phyloP scores from a whole-genome alignment of 2,113 vertebrate species.

The Cyphomyrus discorhynchus region DNA sequence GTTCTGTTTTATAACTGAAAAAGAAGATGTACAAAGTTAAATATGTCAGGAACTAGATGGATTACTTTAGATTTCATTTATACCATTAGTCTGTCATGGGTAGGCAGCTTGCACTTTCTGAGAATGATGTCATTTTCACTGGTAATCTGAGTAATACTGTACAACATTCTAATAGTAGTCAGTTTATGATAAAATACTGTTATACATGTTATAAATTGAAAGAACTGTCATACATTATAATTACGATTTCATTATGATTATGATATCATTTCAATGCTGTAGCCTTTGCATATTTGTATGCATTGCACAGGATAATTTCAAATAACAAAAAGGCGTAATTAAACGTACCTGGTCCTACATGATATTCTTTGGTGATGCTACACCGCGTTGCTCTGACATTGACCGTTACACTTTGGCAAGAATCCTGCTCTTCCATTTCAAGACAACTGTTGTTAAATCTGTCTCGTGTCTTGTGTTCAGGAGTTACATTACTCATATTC shows the following conservation, averaged over 20 bases:
- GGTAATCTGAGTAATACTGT: no score
- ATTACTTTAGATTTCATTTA: not conserved
- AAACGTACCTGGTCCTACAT: constrained; percentile 37
- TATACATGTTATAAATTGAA: not conserved
- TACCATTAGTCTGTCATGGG: not conserved
- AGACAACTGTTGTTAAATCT: constrained; percentile 16
- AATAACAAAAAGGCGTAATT: not conserved
- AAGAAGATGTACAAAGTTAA: not conserved
- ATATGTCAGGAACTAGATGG: not conserved
- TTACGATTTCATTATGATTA: not conserved
- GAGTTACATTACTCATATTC: constrained; percentile 16
- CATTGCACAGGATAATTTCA: not conserved
- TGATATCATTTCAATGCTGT: not conserved
- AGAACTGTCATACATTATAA: not conserved
- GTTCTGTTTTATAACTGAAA: not conserved
- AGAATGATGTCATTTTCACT: not conserved
- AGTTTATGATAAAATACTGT: not conserved
- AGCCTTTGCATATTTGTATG: not conserved
- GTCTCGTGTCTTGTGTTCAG: not conserved
- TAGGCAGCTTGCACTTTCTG: accelerated
- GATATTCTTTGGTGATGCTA: accelerated
- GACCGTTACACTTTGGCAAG: constrained; percentile 22
- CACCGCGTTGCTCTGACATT: not conserved
- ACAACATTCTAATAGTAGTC: not conserved
- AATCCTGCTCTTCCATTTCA: not conserved